phyloP scores from a whole-genome alignment of 2,113 vertebrate genomes.

The Polypterus senegalus region DNA sequence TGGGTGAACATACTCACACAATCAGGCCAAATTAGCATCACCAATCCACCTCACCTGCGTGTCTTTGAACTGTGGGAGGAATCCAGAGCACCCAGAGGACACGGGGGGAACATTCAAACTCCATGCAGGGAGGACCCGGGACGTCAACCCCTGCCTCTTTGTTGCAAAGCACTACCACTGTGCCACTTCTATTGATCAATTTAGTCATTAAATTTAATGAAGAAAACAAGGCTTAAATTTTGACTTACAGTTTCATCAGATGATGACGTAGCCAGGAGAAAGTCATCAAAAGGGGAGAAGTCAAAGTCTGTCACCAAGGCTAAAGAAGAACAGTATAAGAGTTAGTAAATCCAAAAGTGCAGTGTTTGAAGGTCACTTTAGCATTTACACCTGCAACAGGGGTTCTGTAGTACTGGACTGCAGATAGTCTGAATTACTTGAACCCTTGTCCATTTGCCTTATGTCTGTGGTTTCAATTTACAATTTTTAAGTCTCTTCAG shows the following conservation, averaged over 20 bases:
- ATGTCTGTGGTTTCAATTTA: no score
- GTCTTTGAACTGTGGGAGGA: no score
- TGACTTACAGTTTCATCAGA: slow-evolving; percentile 66
- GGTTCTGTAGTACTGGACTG: no score
- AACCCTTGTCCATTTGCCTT: no score
- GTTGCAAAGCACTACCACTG: background rate
- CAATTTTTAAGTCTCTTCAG: no score
- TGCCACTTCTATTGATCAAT: background rate
- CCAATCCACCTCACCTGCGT: no score
- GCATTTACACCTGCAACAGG: background rate
- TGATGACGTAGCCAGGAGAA: slow-evolving; percentile 75
- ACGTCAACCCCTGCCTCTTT: no score
- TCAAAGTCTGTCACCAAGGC: slow-evolving; percentile 82
- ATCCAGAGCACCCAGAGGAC: no score
- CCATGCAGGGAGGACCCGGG: no score
- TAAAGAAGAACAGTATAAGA: slow-evolving; percentile 30
- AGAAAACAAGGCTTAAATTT: background rate
- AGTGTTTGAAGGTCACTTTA: background rate
- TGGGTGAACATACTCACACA: background rate
- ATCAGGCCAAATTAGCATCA: background rate
- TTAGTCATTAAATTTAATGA: background rate
- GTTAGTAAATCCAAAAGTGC: background rate
- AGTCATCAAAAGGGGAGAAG: slow-evolving; percentile 85
- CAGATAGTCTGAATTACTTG: no score
- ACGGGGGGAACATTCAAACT: no score